These are phyloP conservation scores for Philereme vetulata DNA, from an alignment of 2,888 invertebrate genomes.

Conservation along the genomic window DNA sequence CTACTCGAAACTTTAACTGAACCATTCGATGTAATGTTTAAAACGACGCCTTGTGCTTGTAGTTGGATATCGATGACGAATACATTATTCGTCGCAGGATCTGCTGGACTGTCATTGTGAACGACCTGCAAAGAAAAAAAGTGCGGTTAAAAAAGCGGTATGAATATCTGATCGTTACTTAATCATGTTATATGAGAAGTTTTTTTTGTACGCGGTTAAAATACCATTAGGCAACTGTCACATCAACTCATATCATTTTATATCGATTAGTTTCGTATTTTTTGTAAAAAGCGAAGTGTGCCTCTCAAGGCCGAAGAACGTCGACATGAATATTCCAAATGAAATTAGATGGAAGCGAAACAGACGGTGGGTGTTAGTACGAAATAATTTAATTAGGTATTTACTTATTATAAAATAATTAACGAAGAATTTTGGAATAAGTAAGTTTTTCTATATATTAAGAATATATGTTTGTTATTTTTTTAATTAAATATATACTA, in stretches of 20 bases:
- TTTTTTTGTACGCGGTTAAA: conserved; percentile 35
- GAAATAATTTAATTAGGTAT: conserved; percentile 2
- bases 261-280: conserved; percentile 38
- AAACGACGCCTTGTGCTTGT: conserved; percentile 68
- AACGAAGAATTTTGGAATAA: no score
- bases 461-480: no score
- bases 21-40: conserved; percentile 43
- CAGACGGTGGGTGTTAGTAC: conserved; percentile 8
- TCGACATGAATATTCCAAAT: conserved; percentile 22
- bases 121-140: conserved; percentile 69
- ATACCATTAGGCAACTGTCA: conserved; percentile 45
- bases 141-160: conserved; percentile 9
- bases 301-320: conserved; percentile 37
- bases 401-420: no score
- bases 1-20: conserved; percentile 38
- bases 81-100: conserved; percentile 61
- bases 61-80: conserved; percentile 70
- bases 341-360: conserved; percentile 15
- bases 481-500: no score
- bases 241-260: conserved; percentile 43
- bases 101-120: conserved; percentile 71
- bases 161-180: conserved; percentile 28
- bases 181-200: conserved; percentile 26
- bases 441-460: no score
- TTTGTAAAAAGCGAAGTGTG: conserved; percentile 38